These are phyloP conservation scores for Leptopilina syphax DNA, from an alignment of 2,888 invertebrate species.

Conservation along the genomic window DNA sequence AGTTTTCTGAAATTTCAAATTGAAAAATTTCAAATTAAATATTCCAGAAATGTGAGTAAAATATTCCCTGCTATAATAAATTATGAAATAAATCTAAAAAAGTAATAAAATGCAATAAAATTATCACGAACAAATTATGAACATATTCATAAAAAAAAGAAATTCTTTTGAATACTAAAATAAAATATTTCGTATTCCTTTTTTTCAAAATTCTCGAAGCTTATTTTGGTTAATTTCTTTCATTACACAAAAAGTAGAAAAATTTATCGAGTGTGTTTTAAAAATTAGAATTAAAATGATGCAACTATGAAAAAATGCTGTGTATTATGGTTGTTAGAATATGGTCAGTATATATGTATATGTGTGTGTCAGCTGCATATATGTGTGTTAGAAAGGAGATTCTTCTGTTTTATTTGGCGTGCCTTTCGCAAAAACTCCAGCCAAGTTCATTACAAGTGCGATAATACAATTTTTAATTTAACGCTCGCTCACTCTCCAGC, in stretches of 20 bases:
- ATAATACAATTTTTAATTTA: constrained; percentile 38
- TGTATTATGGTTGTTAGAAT: no score
- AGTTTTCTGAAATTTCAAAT: no score
- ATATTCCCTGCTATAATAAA: no score
- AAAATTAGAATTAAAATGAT: constrained; percentile 1
- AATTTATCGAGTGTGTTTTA: constrained; percentile 5
- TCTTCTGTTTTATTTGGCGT: constrained; percentile 29
- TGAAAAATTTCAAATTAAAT: no score
- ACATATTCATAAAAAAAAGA: no score
- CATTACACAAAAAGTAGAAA: neutral
- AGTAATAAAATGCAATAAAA: no score
- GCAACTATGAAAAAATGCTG: neutral
- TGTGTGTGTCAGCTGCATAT: neutral
- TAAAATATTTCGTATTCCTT: neutral
- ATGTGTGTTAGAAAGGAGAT: neutral
- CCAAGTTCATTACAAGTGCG: constrained; percentile 26
- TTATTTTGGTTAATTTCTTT: neutral
- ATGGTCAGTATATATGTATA: no score
- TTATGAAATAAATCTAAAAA: no score
- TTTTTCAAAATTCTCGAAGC: neutral
- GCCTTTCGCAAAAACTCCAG: constrained; percentile 6
- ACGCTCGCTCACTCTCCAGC: neutral
- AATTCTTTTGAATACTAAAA: no score
- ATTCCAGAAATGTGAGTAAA: no score
- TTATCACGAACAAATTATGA: no score